A percentile compares a stretch with the other conserved stretches of the same genome.
These are phyloP conservation scores for Anticlea derivata DNA, from an alignment of 2,888 invertebrate species.

Conservation along the genomic window DNA sequence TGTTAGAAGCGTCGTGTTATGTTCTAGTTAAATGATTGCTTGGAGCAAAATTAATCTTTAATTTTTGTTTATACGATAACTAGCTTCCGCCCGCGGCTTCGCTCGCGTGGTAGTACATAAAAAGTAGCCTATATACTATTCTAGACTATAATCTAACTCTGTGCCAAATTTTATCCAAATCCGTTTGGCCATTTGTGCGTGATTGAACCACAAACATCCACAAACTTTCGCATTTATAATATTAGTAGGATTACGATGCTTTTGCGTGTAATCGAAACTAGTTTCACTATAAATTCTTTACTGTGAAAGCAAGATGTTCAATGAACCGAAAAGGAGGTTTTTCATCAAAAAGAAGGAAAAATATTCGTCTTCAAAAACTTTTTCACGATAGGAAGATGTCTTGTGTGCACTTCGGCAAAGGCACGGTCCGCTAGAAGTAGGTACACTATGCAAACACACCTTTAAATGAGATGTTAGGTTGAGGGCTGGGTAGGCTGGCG, in stretches of 20 bases:
- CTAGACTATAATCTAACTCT: too few relatives aligned
- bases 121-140: too few relatives aligned
- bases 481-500: constrained; percentile 11
- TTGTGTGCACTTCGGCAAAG: constrained; percentile 64
- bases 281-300: constrained; percentile 12
- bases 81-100: too few relatives aligned
- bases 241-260: too few relatives aligned
- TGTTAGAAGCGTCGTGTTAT: constrained; percentile 2
- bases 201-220: too few relatives aligned
- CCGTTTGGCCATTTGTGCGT: too few relatives aligned
- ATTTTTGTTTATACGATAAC: background rate
- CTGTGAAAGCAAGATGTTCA: constrained; percentile 27
- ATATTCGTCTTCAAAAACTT: constrained; percentile 43
- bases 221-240: background rate
- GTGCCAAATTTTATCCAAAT: too few relatives aligned
- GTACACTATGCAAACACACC: constrained; percentile 68
- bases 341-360: constrained; percentile 37
- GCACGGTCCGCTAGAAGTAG: constrained; percentile 56
- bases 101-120: too few relatives aligned
- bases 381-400: constrained; percentile 55
- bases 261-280: too few relatives aligned
- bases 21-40: background rate
- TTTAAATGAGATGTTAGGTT: constrained; percentile 62
- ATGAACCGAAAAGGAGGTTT: constrained; percentile 40
- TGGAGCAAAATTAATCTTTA: background rate